Base-by-base conservation (phyloP, 2,888 invertebrate genomes). In the Diarsia brunnea region DNA sequence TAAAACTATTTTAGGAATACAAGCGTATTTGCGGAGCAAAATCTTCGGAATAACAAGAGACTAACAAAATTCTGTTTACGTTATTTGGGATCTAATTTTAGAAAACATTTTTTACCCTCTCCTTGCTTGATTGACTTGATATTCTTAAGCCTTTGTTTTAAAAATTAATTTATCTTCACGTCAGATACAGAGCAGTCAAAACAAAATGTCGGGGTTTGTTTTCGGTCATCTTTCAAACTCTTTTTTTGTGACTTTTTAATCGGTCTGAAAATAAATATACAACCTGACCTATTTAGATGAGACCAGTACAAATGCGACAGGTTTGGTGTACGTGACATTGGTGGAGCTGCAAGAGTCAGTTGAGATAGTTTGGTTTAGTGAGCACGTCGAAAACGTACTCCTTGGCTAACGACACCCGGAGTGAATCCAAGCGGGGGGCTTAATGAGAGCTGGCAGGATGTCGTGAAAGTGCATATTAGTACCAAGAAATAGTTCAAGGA, bases 381-480 rank as follows among this genome's bases (percentile, higher is more conserved):
- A 73, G 71, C 85, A 83, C 82, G 73, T 84, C 60, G 71, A 55
- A 72, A 81, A 78, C 85, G 78, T 83, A 85, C 66, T 81, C 55
- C 61, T 69, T 69, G 27, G 27, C 67, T 84, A 84, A 78, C 71
- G 78, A 78, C 24, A 73, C 70, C 63, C 66, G 78, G 43, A 78
- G 69, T 64, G 70, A 65, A 70, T 51, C 73, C 55, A 66, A 24
- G 12, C 67, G 38, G 69, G 68, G 65, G 43, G n/a, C 51, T 55
- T 69, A 80, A 79, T 84, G 31, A 84, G 67, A 80, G 7, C 61
- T 69, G 45, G 70, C 53, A 69, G 43, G 63, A 69, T 27, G 24
- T 70, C 31, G 49, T 71, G 31, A 45, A 73, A 31, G 24, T 68
- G 43, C 67, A 58, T 31, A 78, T 72, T 69, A 79, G 14, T 66